Evolutionary conservation across 2,797 vertebrate genomes (phyloP).

Genomic region (Chaenodraco wilsoni): DNA sequence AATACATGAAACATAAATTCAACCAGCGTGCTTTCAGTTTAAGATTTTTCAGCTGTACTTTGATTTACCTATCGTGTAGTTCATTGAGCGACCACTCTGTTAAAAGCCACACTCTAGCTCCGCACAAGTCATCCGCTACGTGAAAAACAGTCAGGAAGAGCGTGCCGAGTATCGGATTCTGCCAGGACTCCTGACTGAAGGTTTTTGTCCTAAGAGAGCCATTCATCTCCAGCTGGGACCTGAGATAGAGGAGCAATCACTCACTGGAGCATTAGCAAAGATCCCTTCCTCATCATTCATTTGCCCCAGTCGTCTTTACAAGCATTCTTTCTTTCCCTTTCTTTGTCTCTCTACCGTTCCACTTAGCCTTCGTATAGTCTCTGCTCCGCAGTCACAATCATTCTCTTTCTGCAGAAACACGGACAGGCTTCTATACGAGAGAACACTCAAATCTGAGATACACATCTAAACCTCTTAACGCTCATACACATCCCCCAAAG

Average conservation of each 20-base stretch:
- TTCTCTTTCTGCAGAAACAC: constrained; percentile 21
- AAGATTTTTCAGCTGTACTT: constrained; percentile 15
- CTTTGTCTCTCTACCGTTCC: constrained; percentile 37
- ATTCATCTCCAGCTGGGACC: constrained; percentile 63
- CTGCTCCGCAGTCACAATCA: constrained; percentile 6
- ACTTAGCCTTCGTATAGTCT: constrained; percentile 31
- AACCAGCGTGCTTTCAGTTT: constrained; percentile 12
- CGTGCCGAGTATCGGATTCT: constrained; percentile 56
- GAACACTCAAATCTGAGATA: constrained; percentile 28
- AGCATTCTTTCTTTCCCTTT: constrained; percentile 21
- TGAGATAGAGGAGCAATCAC: constrained; percentile 44
- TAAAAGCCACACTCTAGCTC: constrained; percentile 36
- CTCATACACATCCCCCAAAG: constrained; percentile 20
- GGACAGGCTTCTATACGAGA: constrained; percentile 27
- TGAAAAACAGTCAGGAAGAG: constrained; percentile 67
- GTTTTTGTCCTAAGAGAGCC: constrained; percentile 57
- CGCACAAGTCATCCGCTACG: constrained; percentile 49
- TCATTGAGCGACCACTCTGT: constrained; percentile 34
- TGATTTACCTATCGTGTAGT: constrained; percentile 33
- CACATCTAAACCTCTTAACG: constrained; percentile 12
- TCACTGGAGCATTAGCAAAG: constrained; percentile 66
- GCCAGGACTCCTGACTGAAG: constrained; percentile 49
- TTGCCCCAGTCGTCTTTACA: constrained; percentile 37
- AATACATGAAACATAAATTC: constrained; percentile 40
- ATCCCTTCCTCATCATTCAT: constrained; percentile 66